Percentiles rank a stretch among this genome's conserved stretches.
phyloP scores from a whole-genome alignment of 2,113 vertebrate genomes.

The Rhizomys pruinosus region DNA sequence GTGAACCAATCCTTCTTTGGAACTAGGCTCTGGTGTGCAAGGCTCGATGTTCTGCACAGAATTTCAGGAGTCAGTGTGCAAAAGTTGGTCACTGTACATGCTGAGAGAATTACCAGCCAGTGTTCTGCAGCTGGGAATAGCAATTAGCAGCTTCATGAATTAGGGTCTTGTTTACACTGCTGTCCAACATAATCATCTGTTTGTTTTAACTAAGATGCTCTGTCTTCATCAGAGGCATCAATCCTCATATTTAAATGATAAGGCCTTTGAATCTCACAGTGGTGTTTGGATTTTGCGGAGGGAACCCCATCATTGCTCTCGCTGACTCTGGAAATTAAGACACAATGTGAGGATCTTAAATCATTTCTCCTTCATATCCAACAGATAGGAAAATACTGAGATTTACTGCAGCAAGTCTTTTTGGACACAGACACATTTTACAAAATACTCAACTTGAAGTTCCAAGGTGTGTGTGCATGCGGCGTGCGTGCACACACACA shows the following conservation, averaged over 20 bases:
- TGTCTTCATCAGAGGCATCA: conserved; percentile 59
- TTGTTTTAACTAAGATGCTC: conserved; percentile 75
- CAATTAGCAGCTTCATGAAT: conserved; percentile 76
- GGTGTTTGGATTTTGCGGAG: conserved; percentile 62
- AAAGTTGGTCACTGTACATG: not conserved
- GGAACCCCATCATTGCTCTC: not conserved
- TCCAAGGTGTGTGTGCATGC: too few relatives aligned
- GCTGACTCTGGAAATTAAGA: conserved; percentile 36
- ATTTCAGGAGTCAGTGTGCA: not conserved
- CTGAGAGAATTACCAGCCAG: not conserved
- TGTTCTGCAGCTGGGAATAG: conserved; percentile 72
- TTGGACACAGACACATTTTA: not conserved
- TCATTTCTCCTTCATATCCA: not conserved
- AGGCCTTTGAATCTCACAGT: conserved; percentile 66
- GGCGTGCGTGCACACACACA: not conserved
- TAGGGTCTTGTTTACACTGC: conserved; percentile 72
- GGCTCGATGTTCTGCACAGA: not conserved
- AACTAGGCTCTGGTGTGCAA: not conserved
- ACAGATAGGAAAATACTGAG: not conserved
- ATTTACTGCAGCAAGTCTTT: not conserved
- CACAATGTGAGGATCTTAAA: not conserved
- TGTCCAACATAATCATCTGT: conserved; percentile 78
- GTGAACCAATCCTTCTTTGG: not conserved
- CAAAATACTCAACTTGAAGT: not conserved
- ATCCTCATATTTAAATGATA: conserved; percentile 73